A percentile compares a stretch with the other conserved stretches of the same genome.
Conservation (phyloP, 1,140 invertebrate species). For the Heliconius hewitsoni region DNA sequence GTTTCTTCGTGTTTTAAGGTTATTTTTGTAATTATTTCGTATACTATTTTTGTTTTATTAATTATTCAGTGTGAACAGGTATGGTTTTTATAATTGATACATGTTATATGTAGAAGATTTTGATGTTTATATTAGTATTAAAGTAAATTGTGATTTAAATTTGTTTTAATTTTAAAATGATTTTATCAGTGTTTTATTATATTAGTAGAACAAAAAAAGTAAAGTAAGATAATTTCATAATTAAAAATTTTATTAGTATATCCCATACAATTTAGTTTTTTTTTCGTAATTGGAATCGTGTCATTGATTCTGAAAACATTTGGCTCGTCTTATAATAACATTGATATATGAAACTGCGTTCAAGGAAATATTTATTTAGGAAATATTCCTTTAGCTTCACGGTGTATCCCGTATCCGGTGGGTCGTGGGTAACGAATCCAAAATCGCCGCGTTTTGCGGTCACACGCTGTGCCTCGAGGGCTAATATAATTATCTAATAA, state of each 20-base stretch:
- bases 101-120: not conserved
- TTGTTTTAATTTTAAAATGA: no score
- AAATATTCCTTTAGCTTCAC: no score
- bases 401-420: no score
- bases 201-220: not conserved
- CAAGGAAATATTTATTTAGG: not conserved
- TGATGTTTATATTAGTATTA: not conserved
- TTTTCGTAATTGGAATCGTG: not conserved
- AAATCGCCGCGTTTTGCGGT: no score
- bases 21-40: not conserved
- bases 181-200: slow-evolving; percentile 9
- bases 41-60: not conserved
- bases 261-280: not conserved
- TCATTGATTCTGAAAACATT: not conserved
- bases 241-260: no score
- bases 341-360: not conserved
- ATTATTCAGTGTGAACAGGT: not conserved
- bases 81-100: not conserved
- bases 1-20: not conserved
- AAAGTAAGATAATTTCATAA: no score
- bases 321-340: not conserved
- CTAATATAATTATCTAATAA: no score
- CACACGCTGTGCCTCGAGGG: no score
- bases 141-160: not conserved
- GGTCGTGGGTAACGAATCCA: no score